Evolutionary conservation across 2,113 vertebrate species (phyloP).

Genomic region (Riparia riparia): DNA sequence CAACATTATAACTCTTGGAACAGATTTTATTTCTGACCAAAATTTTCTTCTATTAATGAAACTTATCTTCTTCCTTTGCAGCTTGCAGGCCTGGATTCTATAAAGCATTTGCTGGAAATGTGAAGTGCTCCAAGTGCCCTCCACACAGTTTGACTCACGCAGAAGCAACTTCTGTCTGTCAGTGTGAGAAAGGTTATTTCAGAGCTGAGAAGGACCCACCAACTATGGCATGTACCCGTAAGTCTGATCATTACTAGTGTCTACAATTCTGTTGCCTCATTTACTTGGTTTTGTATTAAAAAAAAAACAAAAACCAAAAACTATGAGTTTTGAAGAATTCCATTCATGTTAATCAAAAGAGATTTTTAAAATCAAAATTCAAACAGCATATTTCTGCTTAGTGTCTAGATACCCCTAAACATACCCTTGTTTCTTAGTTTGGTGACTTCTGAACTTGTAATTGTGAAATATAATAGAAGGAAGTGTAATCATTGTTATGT

Average conservation of each 20-base stretch:
- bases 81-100: slow-evolving; percentile 94
- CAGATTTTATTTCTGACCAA: background rate
- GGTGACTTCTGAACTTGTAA: background rate
- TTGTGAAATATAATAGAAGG: background rate
- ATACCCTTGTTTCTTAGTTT: background rate
- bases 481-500: background rate
- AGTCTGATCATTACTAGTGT: slow-evolving; percentile 68
- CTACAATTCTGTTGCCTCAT: background rate
- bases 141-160: slow-evolving; percentile 88
- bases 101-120: slow-evolving; percentile 93
- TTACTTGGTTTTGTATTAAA: background rate
- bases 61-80: slow-evolving; percentile 62
- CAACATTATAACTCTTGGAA: background rate
- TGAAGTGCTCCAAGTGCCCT: slow-evolving; percentile 94
- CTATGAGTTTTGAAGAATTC: background rate
- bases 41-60: background rate
- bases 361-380: background rate
- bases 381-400: background rate
- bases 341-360: background rate
- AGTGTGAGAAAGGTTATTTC: slow-evolving; percentile 92
- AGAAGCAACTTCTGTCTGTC: slow-evolving; percentile 89
- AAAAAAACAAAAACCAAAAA: background rate
- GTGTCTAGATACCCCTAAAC: background rate
- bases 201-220: slow-evolving; percentile 92
- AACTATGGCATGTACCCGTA: slow-evolving; percentile 96